Base-by-base conservation (phyloP, 2,797 vertebrate species). In the Poecilia velifera region DNA sequence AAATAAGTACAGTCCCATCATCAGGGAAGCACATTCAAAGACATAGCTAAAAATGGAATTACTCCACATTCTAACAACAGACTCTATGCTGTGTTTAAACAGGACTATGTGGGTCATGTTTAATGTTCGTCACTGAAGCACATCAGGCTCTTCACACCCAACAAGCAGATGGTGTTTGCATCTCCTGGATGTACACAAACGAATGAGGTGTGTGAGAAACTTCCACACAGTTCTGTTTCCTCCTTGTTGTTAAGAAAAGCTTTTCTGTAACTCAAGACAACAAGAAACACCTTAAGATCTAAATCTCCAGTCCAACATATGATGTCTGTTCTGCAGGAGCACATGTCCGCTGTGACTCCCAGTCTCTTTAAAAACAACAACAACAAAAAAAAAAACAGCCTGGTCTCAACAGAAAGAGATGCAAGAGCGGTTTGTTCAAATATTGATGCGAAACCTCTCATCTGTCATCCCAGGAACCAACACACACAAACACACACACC, bases 341-440 rank as follows among this genome's bases (percentile, higher is more conserved):
- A 45, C 74, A 72, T 83, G 84, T 79, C 88, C 53, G 51, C 89
- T 86, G 59, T 76, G 71, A 79, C 82, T 82, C 84, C 68, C 79
- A 55, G 71, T 72, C 79, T 82, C 76, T 81, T 90, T 89, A 93
- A 78, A 92, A 87, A 51, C 20, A 51, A 51, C 49, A 51, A 22
- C 20, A 22, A 51, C 1, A 49, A 41, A 6, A 43, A 47, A 0
- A 12, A 57, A 55, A 57, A 57, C 87, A 88, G 82, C 85, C 79
- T 16, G 84, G 87, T 79, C 86, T 85, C 82, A 74, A 84, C 86
- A 86, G 86, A 92, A 89, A 93, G 85, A 84, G 83, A 90, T 76
- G 83, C 84, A 78, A 82, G 74, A 83, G 87, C 20, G 73, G 90
- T 94, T 95, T 94, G 92, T 95, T 95, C 90, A 94, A 94, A 94